Evolutionary conservation across 92 coral and sea anemone species (phyloP).

Genomic region (Umimayanthus chanpuru): DNA sequence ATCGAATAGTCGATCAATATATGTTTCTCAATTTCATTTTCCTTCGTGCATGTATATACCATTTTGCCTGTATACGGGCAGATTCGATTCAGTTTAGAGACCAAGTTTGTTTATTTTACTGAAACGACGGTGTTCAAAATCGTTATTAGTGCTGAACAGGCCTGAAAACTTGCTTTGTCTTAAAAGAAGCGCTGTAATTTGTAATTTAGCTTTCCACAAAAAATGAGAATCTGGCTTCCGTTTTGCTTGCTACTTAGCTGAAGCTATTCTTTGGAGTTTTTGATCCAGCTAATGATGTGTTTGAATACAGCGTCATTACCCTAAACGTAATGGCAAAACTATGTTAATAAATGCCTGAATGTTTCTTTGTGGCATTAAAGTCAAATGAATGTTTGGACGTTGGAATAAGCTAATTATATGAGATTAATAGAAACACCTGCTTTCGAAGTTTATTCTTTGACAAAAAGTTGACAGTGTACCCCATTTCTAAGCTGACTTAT

Average conservation of each 20-base stretch:
- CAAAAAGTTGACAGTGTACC: neutral
- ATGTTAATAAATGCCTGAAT: neutral
- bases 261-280: neutral
- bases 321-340: neutral
- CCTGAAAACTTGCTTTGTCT: neutral
- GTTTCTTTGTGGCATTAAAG: neutral
- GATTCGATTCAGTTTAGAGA: neutral
- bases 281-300: neutral
- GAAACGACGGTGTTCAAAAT: neutral
- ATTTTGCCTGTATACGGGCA: conserved; percentile 3
- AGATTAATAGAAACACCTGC: neutral
- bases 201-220: neutral
- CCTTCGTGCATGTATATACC: neutral
- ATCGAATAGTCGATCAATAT: conserved; percentile 10
- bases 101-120: conserved; percentile 2
- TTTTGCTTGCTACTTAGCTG: neutral
- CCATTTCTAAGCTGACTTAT: neutral
- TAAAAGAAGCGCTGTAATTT: neutral
- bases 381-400: conserved; percentile 1
- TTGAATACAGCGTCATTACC: neutral
- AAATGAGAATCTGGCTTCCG: neutral
- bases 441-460: neutral
- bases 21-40: neutral
- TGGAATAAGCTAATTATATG: neutral
- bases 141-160: neutral